These are phyloP conservation scores for Ptychoptera albimana DNA, from an alignment of 2,888 invertebrate genomes.

Conservation along the genomic window DNA sequence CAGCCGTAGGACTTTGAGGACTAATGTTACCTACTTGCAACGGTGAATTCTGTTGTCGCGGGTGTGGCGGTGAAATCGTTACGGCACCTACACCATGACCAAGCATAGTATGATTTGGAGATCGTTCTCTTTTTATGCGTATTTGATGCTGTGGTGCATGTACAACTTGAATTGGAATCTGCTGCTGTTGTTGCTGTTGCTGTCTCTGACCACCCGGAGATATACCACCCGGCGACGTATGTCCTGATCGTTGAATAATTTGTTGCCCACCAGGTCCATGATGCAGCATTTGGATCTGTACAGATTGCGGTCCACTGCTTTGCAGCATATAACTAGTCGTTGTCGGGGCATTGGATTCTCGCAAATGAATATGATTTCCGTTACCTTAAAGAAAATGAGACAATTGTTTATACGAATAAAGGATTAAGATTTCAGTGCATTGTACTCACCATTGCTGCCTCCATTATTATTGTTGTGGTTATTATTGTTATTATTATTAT, in stretches of 20 bases:
- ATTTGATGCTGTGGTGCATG: slow-evolving; percentile 9
- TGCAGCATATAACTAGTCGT: slow-evolving; percentile 3
- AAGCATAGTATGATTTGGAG: slow-evolving; percentile 9
- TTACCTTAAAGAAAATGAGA: not conserved
- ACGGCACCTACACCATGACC: not conserved
- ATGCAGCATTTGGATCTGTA: slow-evolving; percentile 9
- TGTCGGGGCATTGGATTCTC: slow-evolving; percentile 1
- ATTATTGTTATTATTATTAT: too few relatives aligned
- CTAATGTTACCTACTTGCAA: slow-evolving; percentile 33
- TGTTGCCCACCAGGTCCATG: slow-evolving; percentile 4
- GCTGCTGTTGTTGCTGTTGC: slow-evolving; percentile 18
- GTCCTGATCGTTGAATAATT: slow-evolving; percentile 3
- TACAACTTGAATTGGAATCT: slow-evolving; percentile 11
- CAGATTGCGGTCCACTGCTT: slow-evolving; percentile 6
- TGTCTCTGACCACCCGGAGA: slow-evolving; percentile 1
- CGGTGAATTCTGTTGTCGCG: slow-evolving; percentile 17
- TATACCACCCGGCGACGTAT: slow-evolving; percentile 6
- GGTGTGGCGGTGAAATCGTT: not conserved
- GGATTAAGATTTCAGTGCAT: too few relatives aligned
- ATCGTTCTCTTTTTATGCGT: slow-evolving; percentile 11
- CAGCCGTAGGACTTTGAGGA: slow-evolving; percentile 17
- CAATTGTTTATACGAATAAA: too few relatives aligned
- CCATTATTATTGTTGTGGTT: too few relatives aligned
- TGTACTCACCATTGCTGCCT: too few relatives aligned
- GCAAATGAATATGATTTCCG: not conserved